phyloP scores from a whole-genome alignment of 2,888 invertebrate genomes.

The Stenoptilia bipunctidactyla region DNA sequence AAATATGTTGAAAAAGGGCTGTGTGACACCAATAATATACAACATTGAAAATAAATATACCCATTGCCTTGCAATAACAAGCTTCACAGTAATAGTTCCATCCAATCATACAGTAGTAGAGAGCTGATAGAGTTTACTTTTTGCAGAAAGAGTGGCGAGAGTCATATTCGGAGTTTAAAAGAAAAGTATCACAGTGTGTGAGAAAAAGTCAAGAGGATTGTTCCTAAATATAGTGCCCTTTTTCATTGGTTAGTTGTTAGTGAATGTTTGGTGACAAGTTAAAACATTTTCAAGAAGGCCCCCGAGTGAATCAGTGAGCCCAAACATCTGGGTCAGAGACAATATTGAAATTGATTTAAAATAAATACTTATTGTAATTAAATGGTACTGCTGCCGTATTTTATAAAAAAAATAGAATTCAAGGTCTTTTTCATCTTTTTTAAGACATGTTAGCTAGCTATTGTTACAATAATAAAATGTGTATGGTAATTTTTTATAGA shows the following conservation, averaged over 20 bases:
- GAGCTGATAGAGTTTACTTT: conserved; percentile 63
- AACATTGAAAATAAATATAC: conserved; percentile 25
- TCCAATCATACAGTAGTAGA: conserved; percentile 58
- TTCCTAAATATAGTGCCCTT: conserved; percentile 80
- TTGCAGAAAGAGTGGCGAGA: conserved; percentile 98
- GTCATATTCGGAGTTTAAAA: conserved; percentile 96
- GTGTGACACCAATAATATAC: conserved; percentile 26
- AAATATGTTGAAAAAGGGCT: conserved; percentile 47
- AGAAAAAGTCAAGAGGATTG: conserved; percentile 99
- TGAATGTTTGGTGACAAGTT: conserved; percentile 61
- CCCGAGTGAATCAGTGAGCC: conserved; percentile 34
- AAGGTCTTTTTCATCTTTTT: conserved; percentile 69
- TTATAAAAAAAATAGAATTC: conserved; percentile 65
- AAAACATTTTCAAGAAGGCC: conserved; percentile 37
- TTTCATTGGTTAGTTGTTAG: conserved; percentile 60
- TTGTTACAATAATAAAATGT: conserved; percentile 64
- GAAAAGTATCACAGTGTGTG: conserved; percentile 97
- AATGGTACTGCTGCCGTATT: conserved; percentile 67
- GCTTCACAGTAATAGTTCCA: conserved; percentile 22
- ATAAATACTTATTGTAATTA: conserved; percentile 67
- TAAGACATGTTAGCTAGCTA: conserved; percentile 66
- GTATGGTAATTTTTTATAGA: conserved; percentile 62
- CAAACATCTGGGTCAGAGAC: conserved; percentile 54
- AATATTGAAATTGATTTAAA: conserved; percentile 68
- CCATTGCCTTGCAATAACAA: conserved; percentile 29